phyloP scores from a whole-genome alignment of 1,140 invertebrate genomes.

The Andrena cerasifolii region DNA sequence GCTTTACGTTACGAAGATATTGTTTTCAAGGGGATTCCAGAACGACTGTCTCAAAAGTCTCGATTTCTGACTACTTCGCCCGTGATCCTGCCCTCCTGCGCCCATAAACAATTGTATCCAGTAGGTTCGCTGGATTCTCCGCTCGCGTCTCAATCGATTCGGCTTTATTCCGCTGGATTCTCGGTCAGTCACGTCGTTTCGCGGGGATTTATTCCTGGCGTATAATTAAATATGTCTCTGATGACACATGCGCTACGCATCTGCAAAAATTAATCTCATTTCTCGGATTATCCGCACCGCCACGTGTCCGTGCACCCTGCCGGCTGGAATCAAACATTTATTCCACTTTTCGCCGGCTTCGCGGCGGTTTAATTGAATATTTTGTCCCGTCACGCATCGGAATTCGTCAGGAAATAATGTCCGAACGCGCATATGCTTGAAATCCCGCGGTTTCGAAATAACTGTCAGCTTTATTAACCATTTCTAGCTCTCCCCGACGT shows the following conservation, averaged over 20 bases:
- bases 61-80: slow-evolving; percentile 3
- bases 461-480: neutral
- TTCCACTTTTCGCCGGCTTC: neutral
- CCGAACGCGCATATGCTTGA: neutral
- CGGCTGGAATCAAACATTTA: slow-evolving; percentile 30
- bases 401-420: slow-evolving; percentile 7
- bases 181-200: too few relatives aligned
- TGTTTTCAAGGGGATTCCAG: slow-evolving; percentile 51
- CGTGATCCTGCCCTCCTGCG: neutral
- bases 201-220: neutral
- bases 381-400: neutral
- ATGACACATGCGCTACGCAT: slow-evolving; percentile 9
- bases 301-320: neutral
- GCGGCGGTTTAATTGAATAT: slow-evolving; percentile 35
- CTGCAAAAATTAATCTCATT: slow-evolving; percentile 59
- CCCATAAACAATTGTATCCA: neutral
- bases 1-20: slow-evolving; percentile 51
- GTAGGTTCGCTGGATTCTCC: neutral
- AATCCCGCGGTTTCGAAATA: neutral
- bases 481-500: neutral
- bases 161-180: neutral
- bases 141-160: neutral
- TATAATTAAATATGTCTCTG: neutral
- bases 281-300: slow-evolving; percentile 39
- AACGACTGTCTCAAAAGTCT: slow-evolving; percentile 44